Evolutionary conservation across 2,113 vertebrate species (phyloP).

Genomic region (Leiothrix lutea): DNA sequence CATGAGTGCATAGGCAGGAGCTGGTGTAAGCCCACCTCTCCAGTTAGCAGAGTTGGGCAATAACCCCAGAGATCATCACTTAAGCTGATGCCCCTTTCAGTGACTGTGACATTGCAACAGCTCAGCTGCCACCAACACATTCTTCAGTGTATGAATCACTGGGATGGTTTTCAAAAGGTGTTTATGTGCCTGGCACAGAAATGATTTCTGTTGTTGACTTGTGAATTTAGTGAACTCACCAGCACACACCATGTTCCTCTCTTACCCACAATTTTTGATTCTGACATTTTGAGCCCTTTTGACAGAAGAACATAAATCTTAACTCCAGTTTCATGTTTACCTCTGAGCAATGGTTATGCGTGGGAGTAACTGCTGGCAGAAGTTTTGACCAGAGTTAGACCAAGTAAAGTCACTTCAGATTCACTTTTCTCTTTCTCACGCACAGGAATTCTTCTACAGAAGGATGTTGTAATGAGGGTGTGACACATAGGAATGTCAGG

Average conservation of each 20-base stretch:
- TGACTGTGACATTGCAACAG: background rate
- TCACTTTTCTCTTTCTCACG: slow-evolving; percentile 38
- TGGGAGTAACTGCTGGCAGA: slow-evolving; percentile 9
- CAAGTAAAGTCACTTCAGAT: background rate
- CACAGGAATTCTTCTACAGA: background rate
- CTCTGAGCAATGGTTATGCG: background rate
- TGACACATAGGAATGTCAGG: slow-evolving; percentile 21
- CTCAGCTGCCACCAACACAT: background rate
- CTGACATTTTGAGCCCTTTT: slow-evolving; percentile 10
- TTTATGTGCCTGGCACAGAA: background rate
- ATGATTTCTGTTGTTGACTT: background rate
- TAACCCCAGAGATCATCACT: background rate
- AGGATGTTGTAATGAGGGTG: slow-evolving; percentile 44
- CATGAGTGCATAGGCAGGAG: background rate
- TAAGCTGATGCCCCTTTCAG: background rate
- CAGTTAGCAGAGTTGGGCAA: background rate
- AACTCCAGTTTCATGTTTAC: background rate
- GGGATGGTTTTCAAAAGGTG: background rate
- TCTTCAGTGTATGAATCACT: background rate
- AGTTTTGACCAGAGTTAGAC: background rate
- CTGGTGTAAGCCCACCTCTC: background rate
- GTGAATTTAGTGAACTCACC: background rate
- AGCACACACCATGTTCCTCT: background rate
- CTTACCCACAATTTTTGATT: background rate
- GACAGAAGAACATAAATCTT: background rate